Evolutionary conservation across 2,113 vertebrate species (phyloP).

Genomic region (Psittacara wagleri): DNA sequence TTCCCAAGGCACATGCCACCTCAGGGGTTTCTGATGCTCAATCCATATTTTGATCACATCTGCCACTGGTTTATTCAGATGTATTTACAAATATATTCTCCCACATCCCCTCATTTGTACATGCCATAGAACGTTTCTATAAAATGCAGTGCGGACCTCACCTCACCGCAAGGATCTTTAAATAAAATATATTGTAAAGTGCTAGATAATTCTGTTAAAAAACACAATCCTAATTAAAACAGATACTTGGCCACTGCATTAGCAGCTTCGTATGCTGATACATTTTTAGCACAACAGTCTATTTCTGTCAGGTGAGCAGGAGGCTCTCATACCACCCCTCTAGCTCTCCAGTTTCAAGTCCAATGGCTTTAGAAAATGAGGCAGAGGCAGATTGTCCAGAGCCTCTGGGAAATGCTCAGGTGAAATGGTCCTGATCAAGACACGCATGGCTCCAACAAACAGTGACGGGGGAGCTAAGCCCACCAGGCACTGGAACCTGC

Average conservation of each 20-base stretch:
- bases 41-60: constrained; percentile 11
- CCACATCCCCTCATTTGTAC: not conserved
- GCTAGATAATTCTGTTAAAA: constrained; percentile 51
- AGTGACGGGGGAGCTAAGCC: constrained; percentile 83
- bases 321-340: not conserved
- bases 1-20: not conserved
- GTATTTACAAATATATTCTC: constrained; percentile 33
- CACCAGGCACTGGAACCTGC: constrained; percentile 82
- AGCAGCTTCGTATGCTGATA: constrained; percentile 2
- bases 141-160: not conserved
- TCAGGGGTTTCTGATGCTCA: not conserved
- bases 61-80: constrained; percentile 32
- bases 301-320: not conserved
- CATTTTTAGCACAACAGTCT: constrained; percentile 13
- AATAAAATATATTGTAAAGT: constrained; percentile 72
- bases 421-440: constrained; percentile 82
- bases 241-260: not conserved
- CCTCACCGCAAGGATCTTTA: constrained; percentile 17
- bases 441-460: constrained; percentile 85
- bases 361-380: constrained; percentile 85
- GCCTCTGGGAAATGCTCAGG: constrained; percentile 80
- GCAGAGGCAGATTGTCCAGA: constrained; percentile 82
- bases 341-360: constrained; percentile 79
- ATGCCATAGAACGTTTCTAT: not conserved
- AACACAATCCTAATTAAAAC: constrained; percentile 58